Conservation (phyloP, 35 echinoderm and acorn worm species). For the Patiria miniata region DNA sequence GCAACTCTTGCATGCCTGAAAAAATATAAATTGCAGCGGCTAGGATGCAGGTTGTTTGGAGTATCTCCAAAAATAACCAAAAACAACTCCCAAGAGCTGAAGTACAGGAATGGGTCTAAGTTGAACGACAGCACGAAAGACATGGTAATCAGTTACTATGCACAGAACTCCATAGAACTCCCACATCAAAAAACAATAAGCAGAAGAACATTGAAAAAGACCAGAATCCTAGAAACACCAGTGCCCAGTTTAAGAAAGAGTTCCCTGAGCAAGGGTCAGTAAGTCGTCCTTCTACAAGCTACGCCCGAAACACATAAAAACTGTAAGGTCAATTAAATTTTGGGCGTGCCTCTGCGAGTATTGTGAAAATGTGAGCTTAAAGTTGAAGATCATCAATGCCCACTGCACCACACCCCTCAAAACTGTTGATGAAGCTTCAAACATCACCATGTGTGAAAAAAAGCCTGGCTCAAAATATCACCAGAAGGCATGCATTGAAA, state of each 20-base stretch:
- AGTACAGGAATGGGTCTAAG: neutral
- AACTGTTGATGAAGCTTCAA: neutral
- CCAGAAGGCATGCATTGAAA: slow-evolving; percentile 2
- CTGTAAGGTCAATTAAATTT: no score
- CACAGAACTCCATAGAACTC: no score
- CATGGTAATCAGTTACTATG: no score
- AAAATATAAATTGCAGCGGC: neutral
- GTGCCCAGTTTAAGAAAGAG: no score
- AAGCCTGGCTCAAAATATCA: neutral
- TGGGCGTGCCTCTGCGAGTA: neutral
- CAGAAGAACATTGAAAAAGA: no score
- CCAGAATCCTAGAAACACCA: no score
- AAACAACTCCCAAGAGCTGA: neutral
- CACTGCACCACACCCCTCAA: neutral
- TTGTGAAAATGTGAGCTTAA: slow-evolving; percentile 14
- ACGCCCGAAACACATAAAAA: no score
- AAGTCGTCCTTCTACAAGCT: no score
- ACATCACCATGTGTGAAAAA: slow-evolving; percentile 4
- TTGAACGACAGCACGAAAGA: no score
- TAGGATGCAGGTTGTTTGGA: neutral
- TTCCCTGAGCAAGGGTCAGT: no score
- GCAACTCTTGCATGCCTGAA: neutral
- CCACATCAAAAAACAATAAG: no score
- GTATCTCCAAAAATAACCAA: neutral
- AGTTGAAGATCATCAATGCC: neutral